Base-by-base conservation (phyloP, 2,113 vertebrate species). In the Corythaixoides concolor region DNA sequence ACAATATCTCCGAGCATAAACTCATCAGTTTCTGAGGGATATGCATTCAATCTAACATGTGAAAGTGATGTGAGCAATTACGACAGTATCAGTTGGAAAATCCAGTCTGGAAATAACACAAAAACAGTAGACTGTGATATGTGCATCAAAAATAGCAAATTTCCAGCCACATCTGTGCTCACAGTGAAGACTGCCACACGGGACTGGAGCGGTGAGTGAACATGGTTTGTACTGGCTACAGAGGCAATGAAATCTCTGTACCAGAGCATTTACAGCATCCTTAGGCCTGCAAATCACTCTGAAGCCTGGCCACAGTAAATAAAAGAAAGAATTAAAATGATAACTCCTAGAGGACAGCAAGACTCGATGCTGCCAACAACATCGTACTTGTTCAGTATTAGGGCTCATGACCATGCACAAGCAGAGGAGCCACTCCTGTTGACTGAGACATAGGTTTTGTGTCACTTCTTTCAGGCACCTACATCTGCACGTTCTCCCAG, bases 121-220 rank as follows among this genome's bases (percentile, higher is more conserved):
- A 72, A 49, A 82, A 15, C 3, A 33, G 84, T 98, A 22, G 15
- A 95, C 20, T 77, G 90, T n/a, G 85, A 8, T 30, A 89, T 2
- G 4, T 98, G 88, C 62, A 91, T 95, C 55, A 19, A 37, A 11
- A 97, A 81, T 49, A 88, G 26, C 6, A 86, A 5, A 47, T 41
- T 23, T 14, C 4, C 75, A 90, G 93, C 86, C 3, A 84, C 1
- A 2, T 98, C 97, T 1, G 83, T 96, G 17, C 97, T 98, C 45
- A 91, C 15, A 1, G 97, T 98, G 84, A 32, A 6, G 24, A 79
- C 28, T 23, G 93, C 97, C 2, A 97, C 95, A 2, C 55, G 28
- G 87, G 90, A 90, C 5, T 98, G 98, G 98, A 96, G 37, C 0
- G 98, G 98, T 98, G 87, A 98, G 98, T 96, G 60, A 69, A 60